Evolutionary conservation across 1,140 invertebrate genomes (phyloP).

Genomic region (Bombus difficillimus): DNA sequence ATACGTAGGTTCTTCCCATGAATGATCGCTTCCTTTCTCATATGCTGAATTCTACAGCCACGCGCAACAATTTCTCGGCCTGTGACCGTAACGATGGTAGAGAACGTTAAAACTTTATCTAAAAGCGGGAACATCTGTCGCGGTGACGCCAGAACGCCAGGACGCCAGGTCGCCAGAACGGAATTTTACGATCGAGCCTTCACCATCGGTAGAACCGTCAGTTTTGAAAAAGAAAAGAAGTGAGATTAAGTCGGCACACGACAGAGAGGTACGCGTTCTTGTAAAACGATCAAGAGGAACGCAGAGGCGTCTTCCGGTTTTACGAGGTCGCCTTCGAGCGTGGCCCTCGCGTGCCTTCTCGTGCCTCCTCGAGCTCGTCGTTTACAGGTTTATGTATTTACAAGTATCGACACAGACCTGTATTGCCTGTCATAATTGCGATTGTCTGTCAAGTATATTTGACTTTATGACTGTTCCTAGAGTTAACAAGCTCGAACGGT

Average conservation of each 20-base stretch:
- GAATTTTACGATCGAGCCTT: background rate
- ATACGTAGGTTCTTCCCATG: background rate
- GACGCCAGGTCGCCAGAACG: background rate
- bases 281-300: constrained; percentile 31
- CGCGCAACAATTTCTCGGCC: background rate
- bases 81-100: background rate
- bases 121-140: constrained; percentile 11
- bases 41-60: background rate
- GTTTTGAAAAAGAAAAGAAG: constrained; percentile 3
- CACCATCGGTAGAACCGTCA: constrained; percentile 33
- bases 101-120: background rate
- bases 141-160: too few species aligned
- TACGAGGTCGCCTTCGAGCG: constrained; percentile 46
- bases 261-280: background rate
- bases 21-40: background rate
- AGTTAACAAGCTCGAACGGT: background rate
- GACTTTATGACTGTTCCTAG: constrained; percentile 7
- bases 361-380: background rate
- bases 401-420: constrained; percentile 64
- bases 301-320: constrained; percentile 53
- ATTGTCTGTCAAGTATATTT: background rate
- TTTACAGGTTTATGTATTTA: constrained; percentile 71
- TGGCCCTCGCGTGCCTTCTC: constrained; percentile 70
- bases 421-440: constrained; percentile 51
- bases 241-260: constrained; percentile 39